phyloP scores from a whole-genome alignment of 2,888 invertebrate species.

The Pollenia angustigena region DNA sequence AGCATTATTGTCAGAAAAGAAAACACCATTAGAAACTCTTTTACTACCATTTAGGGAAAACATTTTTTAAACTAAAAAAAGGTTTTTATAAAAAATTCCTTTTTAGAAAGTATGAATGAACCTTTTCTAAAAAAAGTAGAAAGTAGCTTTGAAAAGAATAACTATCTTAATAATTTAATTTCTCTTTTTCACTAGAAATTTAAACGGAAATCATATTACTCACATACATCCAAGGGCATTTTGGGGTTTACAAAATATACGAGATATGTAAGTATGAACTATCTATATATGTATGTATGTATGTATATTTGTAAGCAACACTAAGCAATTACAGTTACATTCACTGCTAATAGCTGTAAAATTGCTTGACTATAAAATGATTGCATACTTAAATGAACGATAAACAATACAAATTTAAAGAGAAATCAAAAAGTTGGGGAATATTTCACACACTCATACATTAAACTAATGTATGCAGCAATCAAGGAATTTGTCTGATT shows the following conservation, averaged over 20 bases:
- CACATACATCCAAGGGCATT: constrained; percentile 85
- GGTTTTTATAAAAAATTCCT: too few relatives aligned
- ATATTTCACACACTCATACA: not conserved
- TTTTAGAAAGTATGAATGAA: too few relatives aligned
- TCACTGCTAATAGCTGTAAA: constrained; percentile 20
- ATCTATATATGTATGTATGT: not conserved
- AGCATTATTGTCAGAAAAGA: too few relatives aligned
- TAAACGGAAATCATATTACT: constrained; percentile 84
- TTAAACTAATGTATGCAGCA: not conserved
- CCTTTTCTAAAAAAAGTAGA: too few relatives aligned
- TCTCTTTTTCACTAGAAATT: constrained; percentile 76
- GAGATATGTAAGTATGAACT: constrained; percentile 85
- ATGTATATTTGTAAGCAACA: not conserved
- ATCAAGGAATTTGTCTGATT: not conserved
- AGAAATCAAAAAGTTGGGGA: not conserved
- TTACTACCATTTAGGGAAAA: too few relatives aligned
- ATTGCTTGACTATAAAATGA: constrained; percentile 12
- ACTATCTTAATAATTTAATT: too few relatives aligned
- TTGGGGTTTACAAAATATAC: constrained; percentile 82
- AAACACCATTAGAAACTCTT: too few relatives aligned
- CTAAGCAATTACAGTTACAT: not conserved
- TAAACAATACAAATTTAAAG: constrained; percentile 15
- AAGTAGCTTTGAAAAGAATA: too few relatives aligned
- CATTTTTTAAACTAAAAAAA: too few relatives aligned
- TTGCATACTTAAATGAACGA: constrained; percentile 30